phyloP scores from a whole-genome alignment of 1,140 invertebrate species.

The Cydia splendana region DNA sequence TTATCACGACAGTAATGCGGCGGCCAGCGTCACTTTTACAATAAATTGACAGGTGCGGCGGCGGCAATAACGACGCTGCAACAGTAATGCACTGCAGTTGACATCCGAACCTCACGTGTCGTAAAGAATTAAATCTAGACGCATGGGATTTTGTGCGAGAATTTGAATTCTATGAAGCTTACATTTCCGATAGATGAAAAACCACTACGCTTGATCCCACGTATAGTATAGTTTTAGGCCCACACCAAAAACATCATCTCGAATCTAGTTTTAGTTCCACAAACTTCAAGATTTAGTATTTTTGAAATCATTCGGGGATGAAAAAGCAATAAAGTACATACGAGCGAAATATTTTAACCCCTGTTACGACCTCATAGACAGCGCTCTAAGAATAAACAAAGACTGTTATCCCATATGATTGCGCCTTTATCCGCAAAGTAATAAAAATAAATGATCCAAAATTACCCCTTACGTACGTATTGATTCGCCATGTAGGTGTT shows the following conservation, averaged over 20 bases:
- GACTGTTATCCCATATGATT: neutral
- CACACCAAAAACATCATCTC: neutral
- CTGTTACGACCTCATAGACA: neutral
- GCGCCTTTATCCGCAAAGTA: neutral
- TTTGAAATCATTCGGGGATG: too few species aligned
- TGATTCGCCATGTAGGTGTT: neutral
- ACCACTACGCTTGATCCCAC: neutral
- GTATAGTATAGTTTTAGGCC: neutral
- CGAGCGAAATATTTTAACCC: neutral
- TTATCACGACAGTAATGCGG: too few species aligned
- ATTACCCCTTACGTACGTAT: neutral
- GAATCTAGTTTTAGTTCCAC: too few species aligned
- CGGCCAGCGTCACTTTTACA: too few species aligned
- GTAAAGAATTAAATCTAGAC: slow-evolving; percentile 52
- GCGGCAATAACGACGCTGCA: too few species aligned
- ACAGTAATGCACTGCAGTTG: too few species aligned
- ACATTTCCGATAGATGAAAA: neutral
- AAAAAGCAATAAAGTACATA: neutral
- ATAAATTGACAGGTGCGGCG: too few species aligned
- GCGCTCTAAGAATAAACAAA: neutral
- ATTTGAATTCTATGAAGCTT: neutral
- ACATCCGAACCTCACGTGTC: too few species aligned
- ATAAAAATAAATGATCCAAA: slow-evolving; percentile 15
- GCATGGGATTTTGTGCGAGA: neutral
- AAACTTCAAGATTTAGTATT: too few species aligned